phyloP scores from a whole-genome alignment of 2,888 invertebrate species.

The Nymphalis c-album region DNA sequence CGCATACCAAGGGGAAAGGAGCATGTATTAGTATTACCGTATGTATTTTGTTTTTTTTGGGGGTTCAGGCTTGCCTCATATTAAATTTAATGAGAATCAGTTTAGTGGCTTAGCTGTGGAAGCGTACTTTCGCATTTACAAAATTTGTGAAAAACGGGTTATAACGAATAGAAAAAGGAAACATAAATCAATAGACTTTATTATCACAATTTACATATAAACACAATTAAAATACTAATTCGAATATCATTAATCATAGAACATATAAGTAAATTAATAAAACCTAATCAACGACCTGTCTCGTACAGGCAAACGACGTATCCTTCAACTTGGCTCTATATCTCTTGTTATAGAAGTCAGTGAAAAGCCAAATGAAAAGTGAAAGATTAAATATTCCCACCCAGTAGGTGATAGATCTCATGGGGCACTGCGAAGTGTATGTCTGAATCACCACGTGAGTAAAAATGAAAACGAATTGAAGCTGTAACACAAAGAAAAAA shows the following conservation, averaged over 20 bases:
- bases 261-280: background rate
- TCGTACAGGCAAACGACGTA: constrained; percentile 14
- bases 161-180: too few species aligned
- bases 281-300: constrained; percentile 25
- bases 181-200: too few species aligned
- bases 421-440: constrained; percentile 47
- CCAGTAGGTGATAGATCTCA: constrained; percentile 47
- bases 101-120: too few species aligned
- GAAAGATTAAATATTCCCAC: constrained; percentile 44
- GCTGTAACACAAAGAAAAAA: too few species aligned
- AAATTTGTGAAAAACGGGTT: too few species aligned
- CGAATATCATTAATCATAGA: background rate
- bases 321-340: constrained; percentile 34
- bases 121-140: too few species aligned
- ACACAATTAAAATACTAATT: background rate
- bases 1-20: too few species aligned
- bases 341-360: constrained; percentile 48
- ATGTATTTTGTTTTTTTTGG: too few species aligned
- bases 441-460: constrained; percentile 47
- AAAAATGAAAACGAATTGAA: constrained; percentile 48
- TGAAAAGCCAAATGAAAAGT: constrained; percentile 48
- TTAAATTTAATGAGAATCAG: too few species aligned
- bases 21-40: too few species aligned
- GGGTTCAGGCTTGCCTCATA: too few species aligned
- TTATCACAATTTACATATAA: background rate